Evolutionary conservation across 1,140 invertebrate genomes (phyloP), one percentile per base, ranked within the genome.

Genomic region (Lerema accius): DNA sequence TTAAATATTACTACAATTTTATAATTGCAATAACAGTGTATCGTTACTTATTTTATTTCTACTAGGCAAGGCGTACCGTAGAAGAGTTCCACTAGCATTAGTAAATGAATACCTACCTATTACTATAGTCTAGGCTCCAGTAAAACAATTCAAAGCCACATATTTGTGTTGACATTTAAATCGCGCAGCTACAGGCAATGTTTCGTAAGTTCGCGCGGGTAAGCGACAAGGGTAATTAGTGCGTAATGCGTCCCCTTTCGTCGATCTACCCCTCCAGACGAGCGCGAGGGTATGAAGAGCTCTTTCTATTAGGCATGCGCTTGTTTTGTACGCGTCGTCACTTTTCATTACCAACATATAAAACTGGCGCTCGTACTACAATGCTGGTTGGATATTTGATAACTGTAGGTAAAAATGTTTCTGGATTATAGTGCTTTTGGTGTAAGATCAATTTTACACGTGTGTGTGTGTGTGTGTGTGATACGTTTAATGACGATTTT

Each of bases 261-360:
- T 37, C 37, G 23, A 55, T 55, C 50, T 55, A 42, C 50, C 50
- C 37, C 50, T 53, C 37, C 35, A 53, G 50, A 53, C 50, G 23
- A 53, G 35, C 7, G 11, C 11, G 9, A 40, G 50, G 50, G 50
- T 53, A n/a, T 35, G 16, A 26, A 40, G 50, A 35, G 50, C 15
- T 23, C 50, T 53, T 53, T 53, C 50, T 53, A 40, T 55, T 55
- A 55, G 50, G 37, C 50, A 42, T 28, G 19, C 50, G 50, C 50
- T 37, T 53, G 50, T 55, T 40, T 19, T 28, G 50, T 55, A 42
- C 50, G 50, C 50, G 50, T 55, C 50, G 50, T 42, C 50, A 55
- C 50, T 55, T 55, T 55, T 55, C 50, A 55, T 55, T 55, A 55
- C 37, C 50, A 26, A 40, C 50, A 51, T 17, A 51, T 51, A 51